Base-by-base conservation (phyloP, 2,113 vertebrate genomes). In the Todiramphus chloris region DNA sequence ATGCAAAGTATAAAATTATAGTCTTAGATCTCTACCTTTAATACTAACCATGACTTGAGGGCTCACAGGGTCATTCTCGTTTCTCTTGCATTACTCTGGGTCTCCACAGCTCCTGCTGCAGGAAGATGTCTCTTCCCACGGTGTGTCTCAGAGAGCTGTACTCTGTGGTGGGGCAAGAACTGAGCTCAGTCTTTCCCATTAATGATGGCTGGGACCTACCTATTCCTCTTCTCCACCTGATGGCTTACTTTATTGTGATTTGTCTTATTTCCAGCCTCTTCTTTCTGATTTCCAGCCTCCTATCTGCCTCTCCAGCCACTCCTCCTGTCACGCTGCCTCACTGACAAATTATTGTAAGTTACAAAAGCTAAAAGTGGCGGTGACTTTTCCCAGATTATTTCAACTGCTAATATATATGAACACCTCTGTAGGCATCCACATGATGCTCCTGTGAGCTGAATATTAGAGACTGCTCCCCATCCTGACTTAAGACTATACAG, bases 21-120 rank as follows among this genome's bases (percentile, higher is more conserved):
- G n/a, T 77, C 87, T 96, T 92, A 88, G 74, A 69, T 86, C 82
- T 59, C 53, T 90, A 28, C 70, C 30, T 89, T 78, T 77, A 75
- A 56, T 56, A 17, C 21, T 44, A n/a, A 27, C 51, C 6, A 3
- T 72, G 75, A 81, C 41, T 94, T 75, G 55, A 0, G 1, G 18
- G 37, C 55, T 90, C 37, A n/a, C 37, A 41, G 55, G 79, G 56
- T 80, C 51, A 10, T 35, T 88, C 41, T 44, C 15, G 41, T 59
- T 28, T 58, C 31, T 83, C 37, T 56, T 60, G 31, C 43, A 3
- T 31, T 70, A 21, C 17, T 17, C 21, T 8, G 37, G 24, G 27
- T 75, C n/a, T 78, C 82, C 3, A 5, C 27, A 60, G 67, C 56
- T 87, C 39, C 62, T 78, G 48, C 69, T 82, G 62, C 53, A 55